Evolutionary conservation across 53 echinoderm and acorn worm genomes (phyloP).

Genomic region (Henricia sp.): DNA sequence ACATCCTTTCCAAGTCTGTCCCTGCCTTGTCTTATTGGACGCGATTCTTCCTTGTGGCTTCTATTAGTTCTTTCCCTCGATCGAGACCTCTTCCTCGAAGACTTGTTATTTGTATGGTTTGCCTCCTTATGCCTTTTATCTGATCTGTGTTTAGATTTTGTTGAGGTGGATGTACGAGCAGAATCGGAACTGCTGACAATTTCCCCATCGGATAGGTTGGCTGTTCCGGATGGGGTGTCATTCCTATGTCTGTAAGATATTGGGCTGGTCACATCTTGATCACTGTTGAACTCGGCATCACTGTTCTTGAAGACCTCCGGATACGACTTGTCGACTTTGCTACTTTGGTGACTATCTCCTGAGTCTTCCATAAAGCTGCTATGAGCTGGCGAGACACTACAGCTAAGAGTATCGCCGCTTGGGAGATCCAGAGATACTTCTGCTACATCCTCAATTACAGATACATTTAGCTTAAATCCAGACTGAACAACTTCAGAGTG

Average conservation of each 20-base stretch:
- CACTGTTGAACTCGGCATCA: background rate
- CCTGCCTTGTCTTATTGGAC: background rate
- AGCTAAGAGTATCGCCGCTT: conserved; percentile 25
- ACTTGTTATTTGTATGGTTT: background rate
- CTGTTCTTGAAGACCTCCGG: background rate
- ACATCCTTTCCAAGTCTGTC: background rate
- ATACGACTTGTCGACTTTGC: background rate
- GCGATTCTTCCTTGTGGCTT: background rate
- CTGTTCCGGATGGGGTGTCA: background rate
- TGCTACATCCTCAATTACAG: conserved; percentile 2
- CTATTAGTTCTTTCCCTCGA: conserved; percentile 2
- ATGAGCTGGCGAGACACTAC: conserved; percentile 35
- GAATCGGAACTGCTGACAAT: conserved; percentile 31
- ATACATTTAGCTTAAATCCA: no score
- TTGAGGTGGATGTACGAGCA: background rate
- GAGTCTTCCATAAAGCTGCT: conserved; percentile 20
- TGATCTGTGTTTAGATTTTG: background rate
- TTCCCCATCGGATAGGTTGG: conserved; percentile 35
- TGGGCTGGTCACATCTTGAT: background rate
- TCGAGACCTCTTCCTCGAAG: background rate
- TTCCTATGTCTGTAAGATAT: background rate
- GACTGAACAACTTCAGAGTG: no score
- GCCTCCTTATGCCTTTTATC: background rate
- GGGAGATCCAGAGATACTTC: conserved; percentile 15
- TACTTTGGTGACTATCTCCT: conserved; percentile 4